Evolutionary conservation across 2,888 invertebrate species (phyloP).

Genomic region (Acanthococcus lagerstroemiae): DNA sequence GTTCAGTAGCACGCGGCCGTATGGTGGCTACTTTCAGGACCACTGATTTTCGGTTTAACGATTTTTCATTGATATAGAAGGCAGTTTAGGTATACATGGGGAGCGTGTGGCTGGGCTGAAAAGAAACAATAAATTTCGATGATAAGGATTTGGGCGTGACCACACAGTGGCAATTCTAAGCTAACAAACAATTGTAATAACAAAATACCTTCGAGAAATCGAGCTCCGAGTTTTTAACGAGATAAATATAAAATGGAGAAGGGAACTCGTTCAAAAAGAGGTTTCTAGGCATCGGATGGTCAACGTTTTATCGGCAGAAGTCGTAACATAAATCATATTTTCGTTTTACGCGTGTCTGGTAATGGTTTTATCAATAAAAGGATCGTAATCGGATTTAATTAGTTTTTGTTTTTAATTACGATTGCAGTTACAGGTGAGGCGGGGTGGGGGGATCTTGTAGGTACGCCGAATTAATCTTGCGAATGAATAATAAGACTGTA

Average conservation of each 20-base stretch:
- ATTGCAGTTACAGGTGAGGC: no score
- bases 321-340: conserved; percentile 25
- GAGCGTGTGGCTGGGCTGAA: conserved; percentile 11
- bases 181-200: conserved; percentile 28
- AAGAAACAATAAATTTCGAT: conserved; percentile 18
- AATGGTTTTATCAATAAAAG: conserved; percentile 7
- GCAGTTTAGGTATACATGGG: background rate
- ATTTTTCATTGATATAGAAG: conserved; percentile 9
- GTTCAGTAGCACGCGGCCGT: no score
- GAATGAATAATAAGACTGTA: no score
- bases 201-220: conserved; percentile 14
- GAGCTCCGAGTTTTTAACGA: conserved; percentile 5
- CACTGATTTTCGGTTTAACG: background rate
- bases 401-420: no score
- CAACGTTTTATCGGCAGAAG: no score
- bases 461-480: no score
- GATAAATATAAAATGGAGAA: background rate
- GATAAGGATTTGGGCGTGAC: conserved; percentile 26
- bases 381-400: conserved; percentile 19
- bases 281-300: no score
- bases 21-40: background rate
- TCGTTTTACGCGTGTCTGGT: conserved; percentile 15
- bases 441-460: no score
- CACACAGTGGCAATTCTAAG: conserved; percentile 24
- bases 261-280: background rate